phyloP scores from a whole-genome alignment of 2,797 vertebrate species.

The Rhyacichthys aspro region DNA sequence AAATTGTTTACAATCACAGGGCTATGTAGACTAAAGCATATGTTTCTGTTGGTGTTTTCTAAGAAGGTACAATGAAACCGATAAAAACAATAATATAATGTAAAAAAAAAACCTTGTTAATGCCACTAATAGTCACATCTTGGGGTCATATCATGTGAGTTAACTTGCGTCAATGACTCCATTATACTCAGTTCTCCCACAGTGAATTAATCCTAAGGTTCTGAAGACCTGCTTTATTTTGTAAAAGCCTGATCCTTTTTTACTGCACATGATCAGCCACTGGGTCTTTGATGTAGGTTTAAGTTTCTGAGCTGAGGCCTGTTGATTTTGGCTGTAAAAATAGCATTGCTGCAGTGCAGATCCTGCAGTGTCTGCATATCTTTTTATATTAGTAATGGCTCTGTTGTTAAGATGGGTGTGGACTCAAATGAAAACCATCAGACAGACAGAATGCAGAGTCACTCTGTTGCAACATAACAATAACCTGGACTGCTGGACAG shows the following conservation, averaged over 20 bases:
- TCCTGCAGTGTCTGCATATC: conserved; percentile 19
- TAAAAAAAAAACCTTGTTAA: background rate
- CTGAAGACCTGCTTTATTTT: background rate
- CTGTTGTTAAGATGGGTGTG: conserved; percentile 30
- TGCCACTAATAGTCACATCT: background rate
- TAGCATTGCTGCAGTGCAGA: conserved; percentile 57
- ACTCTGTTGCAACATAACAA: background rate
- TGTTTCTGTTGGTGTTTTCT: no score
- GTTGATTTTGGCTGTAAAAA: conserved; percentile 6
- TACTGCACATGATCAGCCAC: conserved; percentile 37
- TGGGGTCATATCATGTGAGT: conserved; percentile 55
- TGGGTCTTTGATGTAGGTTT: conserved; percentile 13
- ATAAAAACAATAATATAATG: no score
- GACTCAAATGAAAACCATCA: conserved; percentile 7
- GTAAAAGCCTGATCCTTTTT: conserved; percentile 19
- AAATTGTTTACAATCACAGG: no score
- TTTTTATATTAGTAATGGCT: conserved; percentile 21
- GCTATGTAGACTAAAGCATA: no score
- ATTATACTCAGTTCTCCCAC: conserved; percentile 35
- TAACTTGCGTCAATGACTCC: conserved; percentile 34
- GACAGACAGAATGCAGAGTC: conserved; percentile 20
- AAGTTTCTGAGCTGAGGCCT: conserved; percentile 7
- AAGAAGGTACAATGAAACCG: no score
- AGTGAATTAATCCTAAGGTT: conserved; percentile 11
- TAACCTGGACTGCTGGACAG: no score